Base-by-base conservation (phyloP, 2,888 invertebrate species). In the Sipha maydis region DNA sequence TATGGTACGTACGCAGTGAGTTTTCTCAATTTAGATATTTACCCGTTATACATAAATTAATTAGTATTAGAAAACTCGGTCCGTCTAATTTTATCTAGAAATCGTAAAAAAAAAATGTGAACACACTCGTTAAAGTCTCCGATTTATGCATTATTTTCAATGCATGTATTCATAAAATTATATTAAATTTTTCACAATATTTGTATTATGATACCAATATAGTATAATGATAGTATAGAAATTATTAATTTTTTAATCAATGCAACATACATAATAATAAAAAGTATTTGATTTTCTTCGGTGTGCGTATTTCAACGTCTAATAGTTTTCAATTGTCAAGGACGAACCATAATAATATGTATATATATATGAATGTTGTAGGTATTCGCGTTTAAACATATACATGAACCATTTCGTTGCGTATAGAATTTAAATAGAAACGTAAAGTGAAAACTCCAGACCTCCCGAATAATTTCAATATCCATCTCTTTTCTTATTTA, bases 401-500 rank as follows among this genome's bases (percentile, higher is more conserved):
- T 48, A 69, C n/a, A 83, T 56, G 38, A 56, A 75, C 67, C 17
- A 75, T 83, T 76, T 84, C 41, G 28, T 38, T n/a, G 54, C 83
- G 56, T 84, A 28, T 41, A 76, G 41, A 75, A 76, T 85, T 67
- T 67, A 85, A 85, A 77, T 78, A 85, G 78, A 78, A 78, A 78
- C 85, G 78, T 69, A 85, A 85, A 85, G 84, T 85, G 85, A 85
- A 85, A 85, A 85, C 85, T 34, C 31, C 31, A 85, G 21, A 77
- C 31, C n/a, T 17, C 73, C 69, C 28, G 28, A 85, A 67, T 77
- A 48, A 48, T 78, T 48, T 67, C 61, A 25, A 78, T 69, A 84
- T 9, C 73, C 9, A n/a, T 17, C 11, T 19, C 9, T 38, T 41
- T 61, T 54, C 28, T 41, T 77, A 54, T 41, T 41, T 41, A 9